phyloP scores from a whole-genome alignment of 2,113 vertebrate species.

The Gadus chalcogrammus region DNA sequence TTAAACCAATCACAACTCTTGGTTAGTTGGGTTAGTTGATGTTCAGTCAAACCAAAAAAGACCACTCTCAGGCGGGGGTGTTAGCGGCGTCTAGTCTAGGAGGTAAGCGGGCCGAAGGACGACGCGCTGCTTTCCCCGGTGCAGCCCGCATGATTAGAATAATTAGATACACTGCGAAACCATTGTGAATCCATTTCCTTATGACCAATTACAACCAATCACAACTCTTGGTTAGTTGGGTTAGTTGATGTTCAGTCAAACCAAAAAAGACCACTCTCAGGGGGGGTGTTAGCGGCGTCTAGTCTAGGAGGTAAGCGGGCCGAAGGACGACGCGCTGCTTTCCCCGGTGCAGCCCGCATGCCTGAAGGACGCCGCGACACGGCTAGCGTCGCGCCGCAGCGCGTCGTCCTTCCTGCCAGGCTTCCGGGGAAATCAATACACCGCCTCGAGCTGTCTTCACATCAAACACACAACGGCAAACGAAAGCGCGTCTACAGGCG shows the following conservation, averaged over 20 bases:
- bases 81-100: slow-evolving; percentile 49
- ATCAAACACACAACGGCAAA: slow-evolving; percentile 29
- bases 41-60: not conserved
- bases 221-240: slow-evolving; percentile 26
- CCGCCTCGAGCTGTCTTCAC: not conserved
- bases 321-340: slow-evolving; percentile 34
- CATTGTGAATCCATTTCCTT: not conserved
- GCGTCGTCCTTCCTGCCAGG: slow-evolving; percentile 33
- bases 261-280: too few species aligned
- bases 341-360: slow-evolving; percentile 28
- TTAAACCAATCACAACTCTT: slow-evolving; percentile 31
- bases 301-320: slow-evolving; percentile 16
- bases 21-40: slow-evolving; percentile 28
- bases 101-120: slow-evolving; percentile 35
- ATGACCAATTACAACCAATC: slow-evolving; percentile 19
- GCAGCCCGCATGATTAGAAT: too few species aligned
- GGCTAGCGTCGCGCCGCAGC: not conserved
- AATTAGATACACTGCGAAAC: not conserved
- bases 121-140: slow-evolving; percentile 33
- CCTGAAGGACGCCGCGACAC: not conserved
- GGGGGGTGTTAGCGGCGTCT: slow-evolving; percentile 50
- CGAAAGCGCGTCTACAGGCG: slow-evolving; percentile 5
- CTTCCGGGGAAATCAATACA: slow-evolving; percentile 40
- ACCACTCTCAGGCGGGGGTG: slow-evolving; percentile 5
- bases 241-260: slow-evolving; percentile 20